Conservation (phyloP, 2,113 vertebrate genomes). For the Sminthopsis crassicaudata region DNA sequence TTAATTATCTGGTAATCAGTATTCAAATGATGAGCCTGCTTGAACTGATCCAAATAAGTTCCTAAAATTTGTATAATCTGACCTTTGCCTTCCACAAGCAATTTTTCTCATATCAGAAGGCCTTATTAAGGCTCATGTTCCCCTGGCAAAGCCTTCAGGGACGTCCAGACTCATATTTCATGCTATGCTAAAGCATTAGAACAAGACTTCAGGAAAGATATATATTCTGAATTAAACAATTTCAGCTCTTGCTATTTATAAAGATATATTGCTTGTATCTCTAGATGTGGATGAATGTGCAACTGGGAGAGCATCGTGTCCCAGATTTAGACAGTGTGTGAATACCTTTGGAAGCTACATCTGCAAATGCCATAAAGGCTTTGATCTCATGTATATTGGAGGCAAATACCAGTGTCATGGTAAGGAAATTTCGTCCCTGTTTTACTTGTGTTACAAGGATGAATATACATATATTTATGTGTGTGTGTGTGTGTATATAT, state of each 20-base stretch:
- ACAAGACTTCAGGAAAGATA: neutral
- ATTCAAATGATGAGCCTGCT: neutral
- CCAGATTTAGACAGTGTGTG: constrained; percentile 93
- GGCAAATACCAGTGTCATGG: constrained; percentile 98
- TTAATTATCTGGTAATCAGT: neutral
- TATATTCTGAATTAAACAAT: constrained; percentile 14
- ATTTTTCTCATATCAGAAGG: neutral
- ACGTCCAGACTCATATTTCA: neutral
- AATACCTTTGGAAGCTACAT: constrained; percentile 99
- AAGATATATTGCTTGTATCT: constrained; percentile 57
- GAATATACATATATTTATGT: too few species aligned
- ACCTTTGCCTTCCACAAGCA: neutral
- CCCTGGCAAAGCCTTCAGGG: neutral
- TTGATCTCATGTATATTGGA: constrained; percentile 93
- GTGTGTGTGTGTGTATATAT: neutral
- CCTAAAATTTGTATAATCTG: neutral
- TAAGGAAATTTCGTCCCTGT: constrained; percentile 75
- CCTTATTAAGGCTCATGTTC: neutral
- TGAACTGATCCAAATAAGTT: neutral
- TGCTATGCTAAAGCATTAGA: neutral
- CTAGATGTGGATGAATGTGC: constrained; percentile 96
- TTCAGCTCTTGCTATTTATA: neutral
- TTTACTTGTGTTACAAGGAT: neutral
- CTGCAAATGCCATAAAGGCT: constrained; percentile 96
- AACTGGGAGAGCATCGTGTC: constrained; percentile 90